A percentile compares a stretch with the other conserved stretches of the same genome.
phyloP scores from a whole-genome alignment of 2,113 vertebrate genomes.

The Pholis gunnellus region DNA sequence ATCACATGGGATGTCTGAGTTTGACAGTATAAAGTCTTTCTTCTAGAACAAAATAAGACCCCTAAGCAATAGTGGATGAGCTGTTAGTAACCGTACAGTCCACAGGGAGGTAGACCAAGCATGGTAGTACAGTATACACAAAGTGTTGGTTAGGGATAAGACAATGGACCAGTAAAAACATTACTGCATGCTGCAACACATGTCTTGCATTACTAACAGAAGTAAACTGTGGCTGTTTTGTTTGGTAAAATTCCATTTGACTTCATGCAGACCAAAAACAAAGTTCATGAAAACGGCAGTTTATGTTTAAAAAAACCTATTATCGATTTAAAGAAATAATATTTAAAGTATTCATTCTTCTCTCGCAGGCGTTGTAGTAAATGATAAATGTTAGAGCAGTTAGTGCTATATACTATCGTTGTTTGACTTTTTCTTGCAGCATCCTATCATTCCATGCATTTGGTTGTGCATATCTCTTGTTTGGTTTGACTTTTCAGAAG shows the following conservation, averaged over 20 bases:
- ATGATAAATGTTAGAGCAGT: not conserved
- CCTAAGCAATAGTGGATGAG: constrained; percentile 82
- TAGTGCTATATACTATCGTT: not conserved
- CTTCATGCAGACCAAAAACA: not conserved
- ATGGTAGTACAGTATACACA: constrained; percentile 69
- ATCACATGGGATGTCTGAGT: constrained; percentile 83
- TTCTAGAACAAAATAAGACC: constrained; percentile 82
- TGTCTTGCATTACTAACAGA: constrained; percentile 40
- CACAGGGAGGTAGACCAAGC: constrained; percentile 75
- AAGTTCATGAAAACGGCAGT: not conserved
- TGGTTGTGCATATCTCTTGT: not conserved
- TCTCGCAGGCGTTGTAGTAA: not conserved
- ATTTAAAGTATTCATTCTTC: not conserved
- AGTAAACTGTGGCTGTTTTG: constrained; percentile 20
- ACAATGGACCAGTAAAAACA: constrained; percentile 70
- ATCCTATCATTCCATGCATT: not conserved
- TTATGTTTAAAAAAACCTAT: not conserved
- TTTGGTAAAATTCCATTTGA: constrained; percentile 13
- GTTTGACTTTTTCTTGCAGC: not conserved
- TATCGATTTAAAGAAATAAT: not conserved
- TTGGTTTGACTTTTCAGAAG: constrained; percentile 27
- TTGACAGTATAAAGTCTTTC: constrained; percentile 84
- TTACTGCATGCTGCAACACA: constrained; percentile 59
- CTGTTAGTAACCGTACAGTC: constrained; percentile 78
- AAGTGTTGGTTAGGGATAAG: constrained; percentile 76